Base-by-base conservation (phyloP, 1,140 invertebrate genomes). In the Conus betulinus region DNA sequence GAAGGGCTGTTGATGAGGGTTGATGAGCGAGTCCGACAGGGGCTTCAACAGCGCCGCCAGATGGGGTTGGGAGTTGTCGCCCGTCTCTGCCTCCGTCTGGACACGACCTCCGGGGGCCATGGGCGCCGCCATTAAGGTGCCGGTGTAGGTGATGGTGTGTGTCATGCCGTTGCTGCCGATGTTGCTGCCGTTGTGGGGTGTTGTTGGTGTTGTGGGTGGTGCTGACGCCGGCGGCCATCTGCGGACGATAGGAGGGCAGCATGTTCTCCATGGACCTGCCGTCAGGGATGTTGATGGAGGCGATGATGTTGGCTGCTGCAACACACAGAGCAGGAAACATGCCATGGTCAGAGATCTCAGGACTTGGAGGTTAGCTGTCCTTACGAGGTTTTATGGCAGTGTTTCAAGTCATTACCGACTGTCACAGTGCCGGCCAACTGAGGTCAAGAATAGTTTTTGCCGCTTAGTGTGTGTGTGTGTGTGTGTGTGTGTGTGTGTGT, bases 121-220 rank as follows among this genome's bases (percentile, higher is more conserved):
- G n/a, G 94, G 89, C 3, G 91, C 88, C 11, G 94, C 94, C 23
- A 95, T 93, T 63, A 95, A 92, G 4, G 95, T 94, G 23, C 95
- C 95, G 85, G 93, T 93, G 92, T 96, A 96, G 60, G 93, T 94
- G 76, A 95, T 94, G 60, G 93, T 93, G 87, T 94, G 93, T 10
- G 93, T 95, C 51, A 91, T 91, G 55, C 67, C 78, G 23, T 88
- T 88, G 57, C 15, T 60, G 57, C 15, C 15, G 57, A 11, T 60
- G 57, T 60, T 60, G 57, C 39, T 60, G 57, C 15, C 15, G 57
- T 60, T 60, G 57, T n/a, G 6, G 6, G 67, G 11, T 7, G 91
- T 39, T 88, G 91, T 81, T 91, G 90, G 15, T 25, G 60, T n/a
- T 51, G 91, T 81, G 90, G 90, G 15, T 25, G 60, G 8, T 51